Percentiles rank a stretch among this genome's conserved stretches.
phyloP scores from a whole-genome alignment of 2,797 vertebrate genomes.

The Schizothorax lantsangensis region DNA sequence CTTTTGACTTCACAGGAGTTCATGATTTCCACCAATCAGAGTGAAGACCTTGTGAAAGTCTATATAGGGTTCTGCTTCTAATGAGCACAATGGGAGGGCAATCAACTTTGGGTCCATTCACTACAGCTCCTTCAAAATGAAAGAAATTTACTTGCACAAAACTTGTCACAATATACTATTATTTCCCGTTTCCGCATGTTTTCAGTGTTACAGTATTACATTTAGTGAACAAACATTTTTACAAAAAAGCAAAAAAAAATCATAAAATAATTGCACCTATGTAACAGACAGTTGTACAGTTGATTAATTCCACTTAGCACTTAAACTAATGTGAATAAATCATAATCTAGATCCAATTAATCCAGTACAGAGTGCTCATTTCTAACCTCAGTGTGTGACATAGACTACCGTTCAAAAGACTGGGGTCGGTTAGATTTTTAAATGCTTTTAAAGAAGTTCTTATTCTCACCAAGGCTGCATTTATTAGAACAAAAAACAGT shows the following conservation, averaged over 20 bases:
- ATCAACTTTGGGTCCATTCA: not conserved
- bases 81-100: constrained; percentile 14
- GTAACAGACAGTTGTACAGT: not conserved
- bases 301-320: not conserved
- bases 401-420: not conserved
- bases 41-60: not conserved
- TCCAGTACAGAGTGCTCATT: not conserved
- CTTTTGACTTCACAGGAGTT: not conserved
- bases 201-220: not conserved
- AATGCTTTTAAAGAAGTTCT: not conserved
- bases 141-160: not conserved
- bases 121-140: not conserved
- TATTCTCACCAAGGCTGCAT: not conserved
- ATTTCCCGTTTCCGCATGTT: not conserved
- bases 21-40: constrained; percentile 6
- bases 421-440: not conserved
- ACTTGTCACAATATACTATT: not conserved
- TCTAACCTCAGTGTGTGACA: not conserved
- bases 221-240: not conserved
- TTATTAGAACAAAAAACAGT: not conserved
- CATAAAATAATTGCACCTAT: not conserved
- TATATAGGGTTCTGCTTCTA: not conserved
- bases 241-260: not conserved
- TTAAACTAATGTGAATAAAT: not conserved
- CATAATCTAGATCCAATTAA: not conserved